Evolutionary conservation across 2,797 vertebrate genomes (phyloP).

Genomic region (Lagocephalus sceleratus): DNA sequence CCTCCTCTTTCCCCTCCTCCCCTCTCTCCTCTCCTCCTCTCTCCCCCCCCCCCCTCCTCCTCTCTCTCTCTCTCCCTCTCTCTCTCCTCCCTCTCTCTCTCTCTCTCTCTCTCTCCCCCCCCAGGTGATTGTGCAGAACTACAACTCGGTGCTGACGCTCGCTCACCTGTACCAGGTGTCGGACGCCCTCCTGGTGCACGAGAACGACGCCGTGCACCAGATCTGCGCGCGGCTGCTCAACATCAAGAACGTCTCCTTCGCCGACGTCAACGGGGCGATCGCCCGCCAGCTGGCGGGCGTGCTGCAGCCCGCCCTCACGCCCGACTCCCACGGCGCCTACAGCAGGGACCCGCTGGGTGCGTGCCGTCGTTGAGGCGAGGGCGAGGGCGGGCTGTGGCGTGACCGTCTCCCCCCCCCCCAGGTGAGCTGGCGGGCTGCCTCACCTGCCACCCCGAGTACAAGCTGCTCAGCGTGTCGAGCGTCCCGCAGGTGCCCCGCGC

Average conservation of each 20-base stretch:
- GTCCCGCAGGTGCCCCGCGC: conserved; percentile 89
- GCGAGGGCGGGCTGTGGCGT: background rate
- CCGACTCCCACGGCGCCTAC: conserved; percentile 67
- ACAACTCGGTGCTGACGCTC: conserved; percentile 92
- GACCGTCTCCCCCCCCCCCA: conserved; percentile 35
- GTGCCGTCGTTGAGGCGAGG: background rate
- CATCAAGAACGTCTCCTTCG: conserved; percentile 90
- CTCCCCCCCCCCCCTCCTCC: too few relatives aligned
- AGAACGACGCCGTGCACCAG: conserved; percentile 89
- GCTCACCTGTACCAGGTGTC: conserved; percentile 89
- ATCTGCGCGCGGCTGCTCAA: conserved; percentile 90
- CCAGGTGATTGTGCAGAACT: conserved; percentile 97
- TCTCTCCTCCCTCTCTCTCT: too few relatives aligned
- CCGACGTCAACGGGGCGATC: conserved; percentile 87
- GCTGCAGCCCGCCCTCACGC: conserved; percentile 83
- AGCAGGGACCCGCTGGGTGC: conserved; percentile 88
- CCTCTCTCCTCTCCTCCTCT: too few relatives aligned
- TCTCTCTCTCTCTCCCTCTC: too few relatives aligned
- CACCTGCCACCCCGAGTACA: conserved; percentile 91
- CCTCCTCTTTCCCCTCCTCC: too few relatives aligned
- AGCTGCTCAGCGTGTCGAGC: conserved; percentile 84
- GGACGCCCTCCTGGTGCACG: conserved; percentile 90
- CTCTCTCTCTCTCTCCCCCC: conserved; percentile 10
- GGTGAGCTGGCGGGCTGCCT: conserved; percentile 86
- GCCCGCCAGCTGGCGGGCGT: conserved; percentile 91